Base-by-base conservation (phyloP, 1,140 invertebrate species). In the Gerris buenoi region DNA sequence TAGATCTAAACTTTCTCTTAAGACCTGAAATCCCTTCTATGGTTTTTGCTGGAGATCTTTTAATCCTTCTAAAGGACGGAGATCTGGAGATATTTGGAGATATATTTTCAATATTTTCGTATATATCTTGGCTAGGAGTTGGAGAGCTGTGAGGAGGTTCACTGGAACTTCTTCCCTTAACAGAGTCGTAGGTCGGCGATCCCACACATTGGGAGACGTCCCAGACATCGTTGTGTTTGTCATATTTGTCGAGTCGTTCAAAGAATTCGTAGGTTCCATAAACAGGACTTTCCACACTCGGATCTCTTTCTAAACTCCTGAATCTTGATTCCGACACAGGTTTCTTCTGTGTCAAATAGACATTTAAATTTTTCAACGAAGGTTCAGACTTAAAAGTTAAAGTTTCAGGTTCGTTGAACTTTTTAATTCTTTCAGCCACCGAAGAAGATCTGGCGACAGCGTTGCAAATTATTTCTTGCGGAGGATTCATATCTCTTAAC, bases 251-350 rank as follows among this genome's bases (percentile, higher is more conserved):
- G 15, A 80, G 71, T 64, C 74, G 75, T 2, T 77, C 75, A 2
- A 77, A 74, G 25, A 77, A 64, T 71, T 73, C 10, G 56, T 74
- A 75, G 0, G 74, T 72, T 71, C 77, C 75, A 28, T 73, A 76
- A 68, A 60, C 68, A 0, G 79, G 79, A 69, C 79, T 81, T 0
- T 77, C 76, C 63, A 76, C 78, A 57, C 79, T 71, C 1, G 78
- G 57, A 1, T 62, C 63, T 63, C 77, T 78, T 71, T 89, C 87
- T 78, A 84, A 83, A 68, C 80, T 81, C 72, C 81, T 82, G 75
- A 90, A 89, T 70, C 83, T 82, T 0, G 88, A 90, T 70, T 86
- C 81, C 2, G 83, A 84, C 0, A 89, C 87, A 18, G 87, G 85
- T 74, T 83, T 84, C 66, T 85, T 86, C 68, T 86, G 80, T 18